phyloP scores from a whole-genome alignment of 2,888 invertebrate genomes.

The Pollenia griseotomentosa region DNA sequence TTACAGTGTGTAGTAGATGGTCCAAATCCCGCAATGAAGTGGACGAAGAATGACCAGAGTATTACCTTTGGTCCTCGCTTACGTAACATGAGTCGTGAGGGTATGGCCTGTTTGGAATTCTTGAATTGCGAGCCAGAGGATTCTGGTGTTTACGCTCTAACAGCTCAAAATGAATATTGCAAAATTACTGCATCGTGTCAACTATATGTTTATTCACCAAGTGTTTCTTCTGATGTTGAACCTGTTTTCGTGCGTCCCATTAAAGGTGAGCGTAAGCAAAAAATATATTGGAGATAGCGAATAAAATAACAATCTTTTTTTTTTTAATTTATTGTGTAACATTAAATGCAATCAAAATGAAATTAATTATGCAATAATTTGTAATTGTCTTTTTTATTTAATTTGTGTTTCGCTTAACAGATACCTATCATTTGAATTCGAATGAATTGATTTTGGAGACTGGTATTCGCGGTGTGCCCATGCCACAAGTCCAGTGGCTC shows the following conservation, averaged over 20 bases:
- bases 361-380: constrained; percentile 60
- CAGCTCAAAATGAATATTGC: constrained; percentile 90
- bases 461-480: constrained; percentile 89
- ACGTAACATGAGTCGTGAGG: constrained; percentile 85
- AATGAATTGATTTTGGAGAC: constrained; percentile 92
- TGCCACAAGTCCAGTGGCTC: constrained; percentile 90
- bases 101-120: constrained; percentile 90
- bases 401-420: constrained; percentile 82
- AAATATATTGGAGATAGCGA: not conserved
- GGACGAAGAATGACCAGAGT: constrained; percentile 89
- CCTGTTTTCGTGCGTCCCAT: constrained; percentile 90
- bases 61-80: constrained; percentile 82
- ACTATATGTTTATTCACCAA: constrained; percentile 88
- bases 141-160: constrained; percentile 91
- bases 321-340: constrained; percentile 57
- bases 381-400: not conserved
- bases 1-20: constrained; percentile 92
- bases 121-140: constrained; percentile 88
- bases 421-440: constrained; percentile 89
- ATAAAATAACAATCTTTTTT: not conserved
- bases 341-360: constrained; percentile 32
- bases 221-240: constrained; percentile 86
- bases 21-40: constrained; percentile 89
- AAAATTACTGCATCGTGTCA: constrained; percentile 88
- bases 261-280: constrained; percentile 85